phyloP scores from a whole-genome alignment of 2,113 vertebrate species.

The Panthera leo region DNA sequence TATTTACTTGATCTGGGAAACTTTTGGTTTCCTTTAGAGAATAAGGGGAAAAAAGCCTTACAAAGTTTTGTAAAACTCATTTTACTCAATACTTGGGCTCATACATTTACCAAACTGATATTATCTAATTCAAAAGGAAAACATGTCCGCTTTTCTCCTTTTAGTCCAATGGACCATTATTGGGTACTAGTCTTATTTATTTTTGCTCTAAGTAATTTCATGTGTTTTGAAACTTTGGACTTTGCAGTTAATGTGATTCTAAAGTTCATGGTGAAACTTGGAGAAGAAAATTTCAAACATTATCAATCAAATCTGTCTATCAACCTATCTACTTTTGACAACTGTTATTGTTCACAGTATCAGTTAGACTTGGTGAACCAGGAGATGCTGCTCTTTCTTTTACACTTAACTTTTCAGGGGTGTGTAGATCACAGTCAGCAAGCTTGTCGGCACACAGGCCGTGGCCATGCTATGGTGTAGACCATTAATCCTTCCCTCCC shows the following conservation, averaged over 20 bases:
- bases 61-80: not conserved
- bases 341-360: not conserved
- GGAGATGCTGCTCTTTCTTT: not conserved
- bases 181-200: not conserved
- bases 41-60: not conserved
- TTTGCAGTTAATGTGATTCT: constrained; percentile 8
- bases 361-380: not conserved
- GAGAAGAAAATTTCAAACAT: not conserved
- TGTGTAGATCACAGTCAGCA: not conserved
- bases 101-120: constrained; percentile 6
- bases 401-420: not conserved
- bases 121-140: constrained; percentile 32
- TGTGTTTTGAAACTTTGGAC: not conserved
- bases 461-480: not conserved
- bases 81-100: constrained; percentile 18
- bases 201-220: constrained; percentile 17
- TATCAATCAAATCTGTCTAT: not conserved
- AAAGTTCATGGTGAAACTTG: not conserved
- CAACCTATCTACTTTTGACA: not conserved
- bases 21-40: not conserved
- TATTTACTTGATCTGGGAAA: not conserved
- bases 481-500: not conserved
- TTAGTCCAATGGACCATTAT: not conserved
- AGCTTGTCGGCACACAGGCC: not conserved
- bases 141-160: not conserved